Percentiles rank a stretch among this genome's conserved stretches.
These are phyloP conservation scores for Melinopterus prodromus DNA, from an alignment of 2,888 invertebrate species.

Conservation along the genomic window DNA sequence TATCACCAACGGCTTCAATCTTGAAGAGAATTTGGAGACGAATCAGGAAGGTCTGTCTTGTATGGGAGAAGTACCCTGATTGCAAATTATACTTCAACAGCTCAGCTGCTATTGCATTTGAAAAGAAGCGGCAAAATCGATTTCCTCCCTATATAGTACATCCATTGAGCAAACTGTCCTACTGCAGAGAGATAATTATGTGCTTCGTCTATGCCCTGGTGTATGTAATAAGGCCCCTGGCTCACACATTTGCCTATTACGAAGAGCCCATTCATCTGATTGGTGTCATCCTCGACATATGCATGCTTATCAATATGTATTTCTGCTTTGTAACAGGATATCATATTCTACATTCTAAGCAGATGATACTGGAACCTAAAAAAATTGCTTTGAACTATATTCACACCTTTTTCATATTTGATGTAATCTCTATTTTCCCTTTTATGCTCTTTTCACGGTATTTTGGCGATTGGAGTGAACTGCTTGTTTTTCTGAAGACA, in stretches of 20 bases:
- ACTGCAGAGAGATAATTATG: conserved; percentile 37
- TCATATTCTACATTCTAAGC: conserved; percentile 40
- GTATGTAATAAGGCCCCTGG: conserved; percentile 38
- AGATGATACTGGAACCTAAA: conserved; percentile 40
- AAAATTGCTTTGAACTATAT: conserved; percentile 39
- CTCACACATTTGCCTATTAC: conserved; percentile 29
- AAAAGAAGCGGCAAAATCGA: conserved; percentile 53
- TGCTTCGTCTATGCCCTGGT: conserved; percentile 37
- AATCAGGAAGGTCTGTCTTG: conserved; percentile 53
- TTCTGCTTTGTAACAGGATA: conserved; percentile 56
- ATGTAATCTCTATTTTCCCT: conserved; percentile 40
- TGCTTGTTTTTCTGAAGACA: conserved; percentile 15
- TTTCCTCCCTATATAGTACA: conserved; percentile 55
- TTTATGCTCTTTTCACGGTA: conserved; percentile 22
- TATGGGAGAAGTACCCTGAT: conserved; percentile 50
- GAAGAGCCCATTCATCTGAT: background rate
- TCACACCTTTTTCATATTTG: conserved; percentile 40
- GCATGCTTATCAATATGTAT: conserved; percentile 45
- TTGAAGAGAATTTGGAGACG: conserved; percentile 47
- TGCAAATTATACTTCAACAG: conserved; percentile 53
- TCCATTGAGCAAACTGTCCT: conserved; percentile 51
- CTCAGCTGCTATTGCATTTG: conserved; percentile 53
- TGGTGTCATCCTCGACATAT: conserved; percentile 38
- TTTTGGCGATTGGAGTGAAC: background rate
- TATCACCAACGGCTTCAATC: conserved; percentile 54